Conservation (phyloP, 1,140 invertebrate genomes). For the Dendroctonus valens region DNA sequence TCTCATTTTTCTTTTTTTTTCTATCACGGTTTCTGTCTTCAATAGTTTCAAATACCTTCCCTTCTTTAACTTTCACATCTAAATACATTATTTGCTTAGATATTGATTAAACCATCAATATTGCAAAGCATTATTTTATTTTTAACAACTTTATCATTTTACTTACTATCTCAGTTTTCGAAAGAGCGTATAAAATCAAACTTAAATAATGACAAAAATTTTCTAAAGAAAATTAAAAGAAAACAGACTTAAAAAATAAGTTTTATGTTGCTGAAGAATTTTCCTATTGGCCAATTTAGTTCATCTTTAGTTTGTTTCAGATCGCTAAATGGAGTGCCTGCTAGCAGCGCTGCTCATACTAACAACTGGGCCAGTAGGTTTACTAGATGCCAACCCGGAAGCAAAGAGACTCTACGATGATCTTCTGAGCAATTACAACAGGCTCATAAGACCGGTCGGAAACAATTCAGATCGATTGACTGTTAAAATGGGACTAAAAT, state of each 20-base stretch:
- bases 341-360: constrained; percentile 31
- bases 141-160: no score
- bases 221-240: not conserved
- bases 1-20: no score
- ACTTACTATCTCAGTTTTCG: no score
- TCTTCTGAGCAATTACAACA: constrained; percentile 94
- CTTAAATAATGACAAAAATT: not conserved
- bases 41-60: no score
- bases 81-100: no score
- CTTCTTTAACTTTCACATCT: no score
- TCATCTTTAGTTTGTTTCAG: constrained; percentile 11
- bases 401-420: constrained; percentile 94
- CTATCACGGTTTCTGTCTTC: no score
- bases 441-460: constrained; percentile 93
- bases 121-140: no score
- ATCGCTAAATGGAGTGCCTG: constrained; percentile 42
- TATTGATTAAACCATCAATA: no score
- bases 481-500: constrained; percentile 92
- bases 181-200: no score
- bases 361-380: constrained; percentile 15
- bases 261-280: not conserved
- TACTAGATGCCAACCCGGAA: constrained; percentile 68
- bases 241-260: not conserved
- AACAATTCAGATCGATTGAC: constrained; percentile 95
- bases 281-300: no score